Evolutionary conservation across 1,140 invertebrate genomes (phyloP), one percentile per base, ranked within the genome.

Genomic region (Odontomachus brunneus): DNA sequence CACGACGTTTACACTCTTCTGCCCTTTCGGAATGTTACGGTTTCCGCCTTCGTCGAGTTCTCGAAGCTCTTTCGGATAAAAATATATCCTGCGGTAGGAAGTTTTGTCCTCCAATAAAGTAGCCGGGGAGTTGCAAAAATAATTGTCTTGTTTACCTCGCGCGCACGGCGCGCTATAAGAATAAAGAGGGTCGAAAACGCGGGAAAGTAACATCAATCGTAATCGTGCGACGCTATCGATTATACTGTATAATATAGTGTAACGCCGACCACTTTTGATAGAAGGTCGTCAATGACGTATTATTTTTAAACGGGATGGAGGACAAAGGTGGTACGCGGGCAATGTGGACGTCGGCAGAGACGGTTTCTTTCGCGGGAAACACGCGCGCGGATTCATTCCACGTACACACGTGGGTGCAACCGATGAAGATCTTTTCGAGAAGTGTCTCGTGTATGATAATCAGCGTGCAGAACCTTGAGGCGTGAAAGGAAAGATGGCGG

Each of bases 401-500:
- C 17, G 24, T 51, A 9, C 17, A 26, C 24, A 12, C 15, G 19
- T n/a, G 53, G 19, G 5, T 15, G 22, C 26, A 71, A 14, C 26
- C 22, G 62, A 55, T 69, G 33, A 69, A 65, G n/a, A 82, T 82
- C 51, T 65, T 65, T 74, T 57, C 29, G 9, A 63, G 33, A 63
- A 82, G n/a, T 75, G 48, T 63, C 48, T 65, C 72, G 78, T 76
- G 76, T 89, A 90, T 91, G 88, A 88, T 90, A 91, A 91, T 90
- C 53, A 75, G 78, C 65, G 19, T 63, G 51, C 53, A 38, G 83
- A 83, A 84, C 88, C 90, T 91, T 91, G 88, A 65, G 33, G 65
- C 51, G 90, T 89, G 90, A 91, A 91, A 91, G 88, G 90, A 83
- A 88, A 87, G 83, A 82, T 83, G 82, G 65, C 76, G 51, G 19